Percentiles rank a stretch among this genome's conserved stretches.
Evolutionary conservation across 2,888 invertebrate species (phyloP).

Genomic region (Pseudanteris insignis): DNA sequence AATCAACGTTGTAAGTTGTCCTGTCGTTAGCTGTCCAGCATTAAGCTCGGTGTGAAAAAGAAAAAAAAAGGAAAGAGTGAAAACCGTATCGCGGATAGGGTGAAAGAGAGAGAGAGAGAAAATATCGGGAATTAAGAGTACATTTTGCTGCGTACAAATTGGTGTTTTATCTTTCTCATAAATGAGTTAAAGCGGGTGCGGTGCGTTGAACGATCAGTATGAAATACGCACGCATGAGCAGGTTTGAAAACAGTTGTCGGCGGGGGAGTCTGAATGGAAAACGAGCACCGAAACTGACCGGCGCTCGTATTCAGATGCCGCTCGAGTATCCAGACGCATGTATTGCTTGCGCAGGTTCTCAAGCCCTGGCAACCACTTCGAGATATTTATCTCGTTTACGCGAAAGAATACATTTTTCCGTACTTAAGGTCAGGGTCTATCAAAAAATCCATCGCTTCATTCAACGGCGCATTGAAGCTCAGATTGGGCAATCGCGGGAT

Average conservation of each 20-base stretch:
- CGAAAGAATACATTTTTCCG: too few species aligned
- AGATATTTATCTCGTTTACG: too few species aligned
- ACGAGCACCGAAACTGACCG: constrained; percentile 44
- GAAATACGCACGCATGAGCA: constrained; percentile 36
- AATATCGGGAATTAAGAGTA: constrained; percentile 24
- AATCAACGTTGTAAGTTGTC: too few species aligned
- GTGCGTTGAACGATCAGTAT: constrained; percentile 37
- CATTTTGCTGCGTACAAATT: constrained; percentile 24
- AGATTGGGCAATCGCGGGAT: too few species aligned
- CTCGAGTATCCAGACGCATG: constrained; percentile 23
- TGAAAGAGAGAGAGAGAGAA: too few species aligned
- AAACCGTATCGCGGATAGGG: too few species aligned
- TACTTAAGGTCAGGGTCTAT: too few species aligned
- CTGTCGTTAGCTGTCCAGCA: too few species aligned
- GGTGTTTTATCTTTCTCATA: constrained; percentile 38
- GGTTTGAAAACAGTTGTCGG: constrained; percentile 31
- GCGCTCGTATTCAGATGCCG: constrained; percentile 1
- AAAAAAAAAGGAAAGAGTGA: too few species aligned
- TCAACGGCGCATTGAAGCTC: too few species aligned
- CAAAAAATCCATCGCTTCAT: too few species aligned
- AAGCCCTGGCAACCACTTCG: constrained; percentile 23
- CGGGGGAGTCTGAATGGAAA: constrained; percentile 40
- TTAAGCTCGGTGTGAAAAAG: too few species aligned
- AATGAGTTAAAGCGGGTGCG: constrained; percentile 38
- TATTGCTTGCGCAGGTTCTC: constrained; percentile 33